These are phyloP conservation scores for Hypomecis atomaria DNA, from an alignment of 2,888 invertebrate species.

Conservation along the genomic window DNA sequence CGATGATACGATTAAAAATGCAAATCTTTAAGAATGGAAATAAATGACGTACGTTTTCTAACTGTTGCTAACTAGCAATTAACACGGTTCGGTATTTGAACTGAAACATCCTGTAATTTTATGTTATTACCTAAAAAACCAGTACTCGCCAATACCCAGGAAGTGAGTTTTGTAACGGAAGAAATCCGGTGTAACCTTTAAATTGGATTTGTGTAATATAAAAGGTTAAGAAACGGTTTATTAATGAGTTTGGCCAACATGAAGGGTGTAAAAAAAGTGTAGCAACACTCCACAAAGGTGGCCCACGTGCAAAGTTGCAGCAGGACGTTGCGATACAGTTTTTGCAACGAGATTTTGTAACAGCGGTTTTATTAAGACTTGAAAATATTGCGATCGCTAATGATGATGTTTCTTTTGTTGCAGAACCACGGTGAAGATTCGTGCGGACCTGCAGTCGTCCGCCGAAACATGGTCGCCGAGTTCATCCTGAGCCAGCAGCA, in stretches of 20 bases:
- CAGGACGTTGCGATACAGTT: constrained; percentile 72
- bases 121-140: constrained; percentile 47
- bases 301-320: constrained; percentile 71
- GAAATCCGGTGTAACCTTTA: constrained; percentile 68
- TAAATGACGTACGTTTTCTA: not conserved
- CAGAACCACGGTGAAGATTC: constrained; percentile 79
- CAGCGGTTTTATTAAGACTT: constrained; percentile 54
- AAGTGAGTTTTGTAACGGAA: constrained; percentile 65
- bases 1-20: not conserved
- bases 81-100: constrained; percentile 21
- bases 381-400: constrained; percentile 61
- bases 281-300: constrained; percentile 71
- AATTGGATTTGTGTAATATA: constrained; percentile 61
- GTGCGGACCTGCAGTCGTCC: constrained; percentile 81
- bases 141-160: constrained; percentile 49
- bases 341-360: constrained; percentile 75
- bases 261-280: constrained; percentile 74
- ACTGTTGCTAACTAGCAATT: constrained; percentile 17
- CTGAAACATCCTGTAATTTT: constrained; percentile 42
- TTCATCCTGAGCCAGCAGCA: constrained; percentile 90
- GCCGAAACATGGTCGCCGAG: constrained; percentile 94
- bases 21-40: not conserved
- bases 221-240: constrained; percentile 70
- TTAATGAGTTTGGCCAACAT: constrained; percentile 71
- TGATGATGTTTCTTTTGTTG: constrained; percentile 69